Evolutionary conservation across 2,888 invertebrate species (phyloP).

Genomic region (Microchrysa polita): DNA sequence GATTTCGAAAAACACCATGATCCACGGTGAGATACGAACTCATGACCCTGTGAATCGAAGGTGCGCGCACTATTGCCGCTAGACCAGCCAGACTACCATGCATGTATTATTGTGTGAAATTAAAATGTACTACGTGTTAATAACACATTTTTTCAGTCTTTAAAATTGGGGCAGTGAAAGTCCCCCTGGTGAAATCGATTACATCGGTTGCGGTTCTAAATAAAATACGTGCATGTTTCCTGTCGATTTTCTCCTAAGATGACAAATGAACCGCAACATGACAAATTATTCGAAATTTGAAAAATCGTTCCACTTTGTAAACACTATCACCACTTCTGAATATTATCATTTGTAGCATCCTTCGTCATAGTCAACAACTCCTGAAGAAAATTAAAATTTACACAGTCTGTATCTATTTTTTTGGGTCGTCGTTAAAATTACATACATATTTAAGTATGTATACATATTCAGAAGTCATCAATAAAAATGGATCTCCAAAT

Average conservation of each 20-base stretch:
- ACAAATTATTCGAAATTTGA: slow-evolving; percentile 49
- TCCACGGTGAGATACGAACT: too few relatives aligned
- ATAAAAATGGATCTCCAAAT: slow-evolving; percentile 20
- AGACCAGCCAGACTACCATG: too few relatives aligned
- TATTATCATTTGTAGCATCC: slow-evolving; percentile 4
- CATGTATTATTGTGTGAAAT: too few relatives aligned
- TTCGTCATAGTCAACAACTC: neutral
- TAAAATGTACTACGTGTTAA: too few relatives aligned
- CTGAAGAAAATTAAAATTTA: slow-evolving; percentile 35
- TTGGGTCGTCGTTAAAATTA: neutral
- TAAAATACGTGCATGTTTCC: slow-evolving; percentile 16
- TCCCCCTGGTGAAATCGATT: too few relatives aligned
- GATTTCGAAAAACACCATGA: too few relatives aligned
- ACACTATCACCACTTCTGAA: slow-evolving; percentile 25
- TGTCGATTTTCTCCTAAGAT: slow-evolving; percentile 43
- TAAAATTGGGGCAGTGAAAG: too few relatives aligned
- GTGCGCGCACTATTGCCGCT: too few relatives aligned
- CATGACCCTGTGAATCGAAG: too few relatives aligned
- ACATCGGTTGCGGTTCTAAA: slow-evolving; percentile 7
- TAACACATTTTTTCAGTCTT: too few relatives aligned
- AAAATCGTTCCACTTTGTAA: slow-evolving; percentile 48
- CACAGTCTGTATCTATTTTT: neutral
- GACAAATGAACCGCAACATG: slow-evolving; percentile 48
- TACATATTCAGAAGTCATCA: slow-evolving; percentile 38
- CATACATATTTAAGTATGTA: slow-evolving; percentile 32